These are phyloP conservation scores for Gari tellinella DNA, from an alignment of 2,888 invertebrate genomes.

Conservation along the genomic window DNA sequence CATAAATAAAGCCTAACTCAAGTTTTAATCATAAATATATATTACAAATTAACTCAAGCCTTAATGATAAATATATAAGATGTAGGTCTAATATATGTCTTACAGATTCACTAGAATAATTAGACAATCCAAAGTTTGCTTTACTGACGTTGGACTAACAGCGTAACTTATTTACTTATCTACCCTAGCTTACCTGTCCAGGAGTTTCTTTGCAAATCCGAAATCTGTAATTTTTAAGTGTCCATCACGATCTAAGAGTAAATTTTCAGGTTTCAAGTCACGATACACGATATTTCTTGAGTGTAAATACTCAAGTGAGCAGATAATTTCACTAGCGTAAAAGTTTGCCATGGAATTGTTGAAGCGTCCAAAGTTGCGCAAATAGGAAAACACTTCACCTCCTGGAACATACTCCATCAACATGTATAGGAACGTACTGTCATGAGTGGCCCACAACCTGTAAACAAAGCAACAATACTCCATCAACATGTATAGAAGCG, in stretches of 20 bases:
- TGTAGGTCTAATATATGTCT: too few relatives aligned
- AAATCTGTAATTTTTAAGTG: constrained; percentile 99
- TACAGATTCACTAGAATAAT: too few relatives aligned
- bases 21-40: too few relatives aligned
- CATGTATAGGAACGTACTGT: constrained; percentile 97
- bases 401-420: constrained; percentile 97
- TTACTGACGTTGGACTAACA: too few relatives aligned
- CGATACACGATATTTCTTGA: constrained; percentile 86
- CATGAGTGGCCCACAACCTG: constrained; percentile 88
- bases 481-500: too few relatives aligned
- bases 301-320: constrained; percentile 97
- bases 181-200: constrained; percentile 89
- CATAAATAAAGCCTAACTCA: too few relatives aligned
- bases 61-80: too few relatives aligned
- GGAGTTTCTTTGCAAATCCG: constrained; percentile 97
- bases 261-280: constrained; percentile 89
- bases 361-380: constrained; percentile 96
- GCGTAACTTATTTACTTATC: too few relatives aligned
- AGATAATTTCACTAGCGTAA: constrained; percentile 97
- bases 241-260: constrained; percentile 95
- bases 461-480: constrained; percentile 26
- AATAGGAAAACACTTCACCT: constrained; percentile 97
- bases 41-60: too few relatives aligned
- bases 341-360: constrained; percentile 91
- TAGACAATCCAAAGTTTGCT: too few relatives aligned